Base-by-base conservation (phyloP, 1,140 invertebrate species). In the Lepidotrigona ventralis region DNA sequence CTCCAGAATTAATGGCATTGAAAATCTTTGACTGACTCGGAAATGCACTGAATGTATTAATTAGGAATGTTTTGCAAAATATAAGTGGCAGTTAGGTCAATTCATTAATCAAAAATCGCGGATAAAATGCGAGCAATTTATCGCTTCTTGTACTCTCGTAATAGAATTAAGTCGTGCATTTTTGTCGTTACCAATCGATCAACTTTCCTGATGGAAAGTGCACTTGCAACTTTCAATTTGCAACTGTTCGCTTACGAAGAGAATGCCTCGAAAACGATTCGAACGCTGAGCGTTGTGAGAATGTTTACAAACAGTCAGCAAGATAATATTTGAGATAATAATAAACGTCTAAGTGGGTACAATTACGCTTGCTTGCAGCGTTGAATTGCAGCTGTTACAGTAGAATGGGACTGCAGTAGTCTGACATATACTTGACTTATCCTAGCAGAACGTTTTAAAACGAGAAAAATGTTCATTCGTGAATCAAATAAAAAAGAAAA, bases 321-420 rank as follows among this genome's bases (percentile, higher is more conserved):
- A 69, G 68, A 69, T 69, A 46, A 69, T 69, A 23, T 69, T 39
- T n/a, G 21, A 69, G 68, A 69, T 69, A 69, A 69, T 69, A 39
- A 69, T 39, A 46, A 46, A 17, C 23, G 33, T n/a, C 68, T 69
- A 53, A 46, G n/a, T 79, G 33, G 63, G 46, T 79, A 58, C n/a
- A 33, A 63, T 66, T 60, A 33, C 60, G 68, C 69, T 64, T 33
- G 56, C 29, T 26, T 15, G 23, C 23, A 69, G 26, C 68, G 23
- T 1, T 15, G 33, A 46, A 39, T 33, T 33, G 46, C 39, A 46
- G 17, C 21, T 21, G 21, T 23, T 69, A 46, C 12, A 23, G 11
- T 46, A 15, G 51, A 69, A 85, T 58, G 17, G 26, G 23, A 53
- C 0, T 17, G 54, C 58, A 56, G 1, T 6, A 68, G 29, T 69